A percentile compares a stretch with the other conserved stretches of the same genome.
Conservation (phyloP, 2,113 vertebrate genomes). For the Panurus biarmicus region DNA sequence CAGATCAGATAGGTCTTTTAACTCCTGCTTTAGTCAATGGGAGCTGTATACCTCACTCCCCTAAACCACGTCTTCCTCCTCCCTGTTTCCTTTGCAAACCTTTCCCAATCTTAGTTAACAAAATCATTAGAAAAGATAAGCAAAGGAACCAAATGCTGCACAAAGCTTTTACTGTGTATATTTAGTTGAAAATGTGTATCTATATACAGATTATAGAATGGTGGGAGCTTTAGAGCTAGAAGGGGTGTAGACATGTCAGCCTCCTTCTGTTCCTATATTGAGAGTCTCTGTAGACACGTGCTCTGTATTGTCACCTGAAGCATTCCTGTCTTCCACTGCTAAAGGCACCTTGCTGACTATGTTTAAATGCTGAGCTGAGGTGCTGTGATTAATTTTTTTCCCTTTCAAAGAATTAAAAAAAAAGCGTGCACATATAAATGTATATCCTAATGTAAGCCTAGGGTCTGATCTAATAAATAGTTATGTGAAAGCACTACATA, state of each 20-base stretch:
- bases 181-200: neutral
- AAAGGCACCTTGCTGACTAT: neutral
- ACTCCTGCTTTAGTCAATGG: neutral
- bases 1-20: neutral
- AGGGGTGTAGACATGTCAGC: neutral
- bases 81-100: neutral
- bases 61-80: neutral
- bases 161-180: neutral
- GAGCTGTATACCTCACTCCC: neutral
- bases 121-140: neutral
- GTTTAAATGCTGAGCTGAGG: neutral
- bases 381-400: neutral
- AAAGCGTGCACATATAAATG: neutral
- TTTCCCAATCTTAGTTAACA: neutral
- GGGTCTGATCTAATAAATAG: neutral
- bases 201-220: neutral
- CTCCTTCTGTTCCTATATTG: neutral
- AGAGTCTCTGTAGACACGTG: neutral
- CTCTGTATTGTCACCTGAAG: neutral
- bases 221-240: neutral
- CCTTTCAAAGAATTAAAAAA: neutral
- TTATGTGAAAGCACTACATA: neutral
- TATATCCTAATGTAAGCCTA: neutral
- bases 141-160: neutral
- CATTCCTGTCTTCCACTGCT: neutral